Conservation (phyloP, 2,888 invertebrate genomes). For the Sipha maydis region DNA sequence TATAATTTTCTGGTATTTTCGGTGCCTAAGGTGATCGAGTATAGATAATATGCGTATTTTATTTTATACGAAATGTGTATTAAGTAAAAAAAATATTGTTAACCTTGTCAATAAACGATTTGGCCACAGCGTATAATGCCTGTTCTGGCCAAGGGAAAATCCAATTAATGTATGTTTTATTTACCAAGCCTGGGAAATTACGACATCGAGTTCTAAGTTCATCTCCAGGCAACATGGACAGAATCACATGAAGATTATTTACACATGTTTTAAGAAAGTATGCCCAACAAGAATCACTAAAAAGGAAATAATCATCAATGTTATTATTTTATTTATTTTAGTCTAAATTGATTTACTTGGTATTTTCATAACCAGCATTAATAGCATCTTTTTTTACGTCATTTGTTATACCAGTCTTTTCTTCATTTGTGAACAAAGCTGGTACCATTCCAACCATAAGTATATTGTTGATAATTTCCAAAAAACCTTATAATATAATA, state of each 20-base stretch:
- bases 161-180: constrained; percentile 92
- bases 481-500: constrained; percentile 72
- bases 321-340: neutral
- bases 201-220: constrained; percentile 84
- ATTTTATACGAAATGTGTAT: neutral
- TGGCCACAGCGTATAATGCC: constrained; percentile 87
- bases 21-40: constrained; percentile 70
- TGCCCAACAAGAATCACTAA: constrained; percentile 74
- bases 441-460: constrained; percentile 89
- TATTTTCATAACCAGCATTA: constrained; percentile 18
- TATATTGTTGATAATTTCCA: constrained; percentile 92
- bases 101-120: constrained; percentile 80
- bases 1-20: constrained; percentile 76
- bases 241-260: constrained; percentile 88
- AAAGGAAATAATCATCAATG: neutral
- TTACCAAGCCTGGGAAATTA: constrained; percentile 91
- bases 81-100: neutral
- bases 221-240: constrained; percentile 91
- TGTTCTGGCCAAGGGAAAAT: constrained; percentile 93
- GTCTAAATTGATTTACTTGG: constrained; percentile 13
- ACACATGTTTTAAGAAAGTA: constrained; percentile 81
- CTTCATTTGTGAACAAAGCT: constrained; percentile 86
- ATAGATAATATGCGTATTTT: neutral
- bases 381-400: constrained; percentile 78
- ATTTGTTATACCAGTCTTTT: constrained; percentile 83